A percentile compares a stretch with the other conserved stretches of the same genome.
phyloP scores from a whole-genome alignment of 2,888 invertebrate species.

The Temnothorax unifasciatus region DNA sequence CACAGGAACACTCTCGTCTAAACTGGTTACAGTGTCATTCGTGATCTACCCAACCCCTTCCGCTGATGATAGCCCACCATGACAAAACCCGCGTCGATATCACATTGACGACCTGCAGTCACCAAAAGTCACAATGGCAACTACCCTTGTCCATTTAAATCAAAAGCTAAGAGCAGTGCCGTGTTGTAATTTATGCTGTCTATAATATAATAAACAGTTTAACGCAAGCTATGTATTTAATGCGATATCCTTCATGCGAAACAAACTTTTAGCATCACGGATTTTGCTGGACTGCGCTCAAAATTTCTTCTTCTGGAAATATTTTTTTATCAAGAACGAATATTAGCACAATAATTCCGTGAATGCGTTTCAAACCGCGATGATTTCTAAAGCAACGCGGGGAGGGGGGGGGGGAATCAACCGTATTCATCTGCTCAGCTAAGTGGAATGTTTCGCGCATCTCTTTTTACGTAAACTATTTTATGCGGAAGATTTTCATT shows the following conservation, averaged over 20 bases:
- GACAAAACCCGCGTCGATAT: conserved; percentile 46
- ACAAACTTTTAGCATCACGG: not conserved
- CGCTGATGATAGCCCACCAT: conserved; percentile 63
- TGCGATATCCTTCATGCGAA: not conserved
- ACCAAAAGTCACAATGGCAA: conserved; percentile 9
- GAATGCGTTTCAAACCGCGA: not conserved
- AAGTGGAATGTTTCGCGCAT: not conserved
- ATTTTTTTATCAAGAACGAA: not conserved
- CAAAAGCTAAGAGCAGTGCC: conserved; percentile 9
- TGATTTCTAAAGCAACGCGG: conserved; percentile 13
- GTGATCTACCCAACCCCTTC: conserved; percentile 54
- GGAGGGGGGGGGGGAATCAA: too few relatives aligned
- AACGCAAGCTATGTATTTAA: not conserved
- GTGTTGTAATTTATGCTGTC: conserved; percentile 12
- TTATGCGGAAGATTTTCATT: conserved; percentile 18
- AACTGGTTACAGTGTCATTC: conserved; percentile 42
- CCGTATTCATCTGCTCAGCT: not conserved
- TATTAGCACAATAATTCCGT: not conserved
- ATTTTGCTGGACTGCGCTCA: not conserved
- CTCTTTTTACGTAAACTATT: conserved; percentile 32
- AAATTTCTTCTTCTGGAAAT: not conserved
- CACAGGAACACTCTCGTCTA: conserved; percentile 45
- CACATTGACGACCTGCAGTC: conserved; percentile 2
- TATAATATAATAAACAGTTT: not conserved
- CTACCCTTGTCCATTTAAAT: not conserved